Conservation (phyloP, 2,797 vertebrate species). For the Pagetopsis macropterus region DNA sequence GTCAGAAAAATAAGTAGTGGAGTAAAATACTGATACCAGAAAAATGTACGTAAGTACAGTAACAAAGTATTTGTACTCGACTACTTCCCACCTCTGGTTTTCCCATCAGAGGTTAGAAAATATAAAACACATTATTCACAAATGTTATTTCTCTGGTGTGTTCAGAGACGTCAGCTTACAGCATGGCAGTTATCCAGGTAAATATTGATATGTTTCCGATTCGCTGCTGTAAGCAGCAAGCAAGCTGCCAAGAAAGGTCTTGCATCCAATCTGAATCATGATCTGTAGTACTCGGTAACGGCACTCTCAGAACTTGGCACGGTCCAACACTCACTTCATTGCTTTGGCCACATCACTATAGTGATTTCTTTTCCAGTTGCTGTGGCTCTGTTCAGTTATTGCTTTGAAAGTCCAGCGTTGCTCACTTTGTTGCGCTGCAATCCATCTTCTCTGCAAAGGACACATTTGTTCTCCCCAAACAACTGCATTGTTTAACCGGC, state of each 20-base stretch:
- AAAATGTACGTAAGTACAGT: no score
- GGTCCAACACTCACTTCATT: constrained; percentile 61
- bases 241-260: constrained; percentile 67
- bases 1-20: no score
- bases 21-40: no score
- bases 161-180: constrained; percentile 52
- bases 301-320: constrained; percentile 69
- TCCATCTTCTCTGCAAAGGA: constrained; percentile 71
- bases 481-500: constrained; percentile 52
- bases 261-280: constrained; percentile 69
- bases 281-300: constrained; percentile 68
- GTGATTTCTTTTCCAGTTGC: constrained; percentile 58
- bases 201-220: constrained; percentile 73
- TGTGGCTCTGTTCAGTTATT: constrained; percentile 65
- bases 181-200: constrained; percentile 66
- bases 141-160: constrained; percentile 59
- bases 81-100: no score
- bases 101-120: constrained; percentile 39
- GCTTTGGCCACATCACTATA: constrained; percentile 70
- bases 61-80: no score
- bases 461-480: constrained; percentile 34
- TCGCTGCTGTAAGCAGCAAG: constrained; percentile 63
- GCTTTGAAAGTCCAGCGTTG: constrained; percentile 60
- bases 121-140: constrained; percentile 45
- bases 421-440: constrained; percentile 65